phyloP scores from a whole-genome alignment of 2,113 vertebrate species.

The Thryonomys swinderianus region DNA sequence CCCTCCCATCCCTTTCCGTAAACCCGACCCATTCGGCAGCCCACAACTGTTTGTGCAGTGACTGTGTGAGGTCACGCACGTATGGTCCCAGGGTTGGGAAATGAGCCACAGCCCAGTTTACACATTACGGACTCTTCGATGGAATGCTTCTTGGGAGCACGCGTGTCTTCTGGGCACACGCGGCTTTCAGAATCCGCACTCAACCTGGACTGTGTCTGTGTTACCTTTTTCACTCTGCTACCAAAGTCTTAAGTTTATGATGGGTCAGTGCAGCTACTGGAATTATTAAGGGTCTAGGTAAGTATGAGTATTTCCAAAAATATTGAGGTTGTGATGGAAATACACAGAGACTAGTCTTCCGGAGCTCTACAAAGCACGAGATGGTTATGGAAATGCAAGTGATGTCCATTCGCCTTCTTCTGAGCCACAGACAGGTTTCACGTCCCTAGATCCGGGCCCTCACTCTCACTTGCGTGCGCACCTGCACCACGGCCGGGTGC shows the following conservation, averaged over 20 bases:
- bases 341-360: neutral
- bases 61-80: constrained; percentile 45
- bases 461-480: neutral
- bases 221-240: constrained; percentile 46
- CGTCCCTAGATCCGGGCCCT: neutral
- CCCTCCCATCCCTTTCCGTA: constrained; percentile 24
- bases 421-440: neutral
- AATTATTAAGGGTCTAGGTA: neutral
- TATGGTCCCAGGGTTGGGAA: constrained; percentile 57
- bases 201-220: neutral
- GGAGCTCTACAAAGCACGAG: neutral
- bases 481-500: neutral
- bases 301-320: neutral
- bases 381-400: neutral
- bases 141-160: too few relatives aligned
- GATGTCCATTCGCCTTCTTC: constrained; percentile 7
- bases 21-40: constrained; percentile 46
- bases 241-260: neutral
- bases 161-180: constrained; percentile 63
- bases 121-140: constrained; percentile 76
- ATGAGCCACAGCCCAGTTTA: constrained; percentile 71
- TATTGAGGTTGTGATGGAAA: neutral
- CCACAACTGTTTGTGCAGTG: neutral
- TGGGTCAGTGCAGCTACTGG: neutral
- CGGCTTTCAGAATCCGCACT: constrained; percentile 57